These are phyloP conservation scores for Meandrusa payeni DNA, from an alignment of 2,888 invertebrate species.

Conservation along the genomic window DNA sequence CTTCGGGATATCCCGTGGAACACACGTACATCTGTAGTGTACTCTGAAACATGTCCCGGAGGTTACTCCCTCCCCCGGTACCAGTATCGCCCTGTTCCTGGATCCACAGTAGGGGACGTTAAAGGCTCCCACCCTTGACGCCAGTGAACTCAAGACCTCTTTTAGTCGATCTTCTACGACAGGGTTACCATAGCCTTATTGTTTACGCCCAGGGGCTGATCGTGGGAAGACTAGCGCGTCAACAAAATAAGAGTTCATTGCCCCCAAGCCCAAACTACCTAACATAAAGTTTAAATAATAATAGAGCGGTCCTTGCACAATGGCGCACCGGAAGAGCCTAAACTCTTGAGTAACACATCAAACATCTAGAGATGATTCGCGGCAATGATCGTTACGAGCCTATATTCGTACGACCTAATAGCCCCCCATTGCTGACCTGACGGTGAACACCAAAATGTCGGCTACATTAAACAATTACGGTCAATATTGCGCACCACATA, in stretches of 20 bases:
- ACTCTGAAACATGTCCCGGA: too few species aligned
- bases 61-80: too few species aligned
- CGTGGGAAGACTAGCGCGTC: too few species aligned
- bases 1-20: too few species aligned
- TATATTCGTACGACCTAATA: conserved; percentile 14
- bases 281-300: conserved; percentile 2
- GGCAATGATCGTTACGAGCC: conserved; percentile 1
- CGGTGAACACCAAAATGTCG: conserved; percentile 45
- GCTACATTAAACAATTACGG: conserved; percentile 65
- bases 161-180: too few species aligned
- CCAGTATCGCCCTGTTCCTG: too few species aligned
- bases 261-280: conserved; percentile 10
- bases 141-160: too few species aligned
- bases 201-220: too few species aligned
- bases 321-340: conserved; percentile 5
- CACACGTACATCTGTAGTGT: too few species aligned
- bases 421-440: conserved; percentile 32
- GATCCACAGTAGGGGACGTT: too few species aligned
- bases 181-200: too few species aligned
- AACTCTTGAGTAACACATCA: conserved; percentile 11
- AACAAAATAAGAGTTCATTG: conserved; percentile 6
- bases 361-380: conserved; percentile 15
- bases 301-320: conserved; percentile 16
- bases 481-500: conserved; percentile 55
- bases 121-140: too few species aligned